Conservation (phyloP, 2,797 vertebrate species). For the Chelon labrosus region DNA sequence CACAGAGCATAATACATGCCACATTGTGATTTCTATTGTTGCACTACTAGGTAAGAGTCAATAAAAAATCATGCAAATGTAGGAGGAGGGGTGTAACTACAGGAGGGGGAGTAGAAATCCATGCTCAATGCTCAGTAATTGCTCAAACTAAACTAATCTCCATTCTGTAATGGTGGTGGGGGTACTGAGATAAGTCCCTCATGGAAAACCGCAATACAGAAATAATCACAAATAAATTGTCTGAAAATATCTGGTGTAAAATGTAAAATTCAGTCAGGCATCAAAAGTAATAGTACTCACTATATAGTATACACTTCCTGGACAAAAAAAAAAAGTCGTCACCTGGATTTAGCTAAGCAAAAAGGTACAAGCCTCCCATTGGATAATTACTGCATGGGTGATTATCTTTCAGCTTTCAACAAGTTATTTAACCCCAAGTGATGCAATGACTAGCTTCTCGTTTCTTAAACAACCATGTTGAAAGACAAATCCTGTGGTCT, state of each 20-base stretch:
- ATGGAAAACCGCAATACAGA: not conserved
- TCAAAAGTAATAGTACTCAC: not conserved
- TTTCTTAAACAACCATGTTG: too few relatives aligned
- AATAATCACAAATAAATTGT: not conserved
- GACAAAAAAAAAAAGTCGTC: too few relatives aligned
- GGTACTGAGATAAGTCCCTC: not conserved
- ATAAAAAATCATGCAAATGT: constrained; percentile 9
- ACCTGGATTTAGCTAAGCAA: too few relatives aligned
- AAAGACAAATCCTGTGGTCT: too few relatives aligned
- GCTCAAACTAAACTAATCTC: constrained; percentile 2
- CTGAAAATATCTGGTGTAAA: not conserved
- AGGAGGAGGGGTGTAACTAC: constrained; percentile 12
- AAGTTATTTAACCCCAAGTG: too few relatives aligned
- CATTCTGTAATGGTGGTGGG: not conserved
- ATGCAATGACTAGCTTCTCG: too few relatives aligned
- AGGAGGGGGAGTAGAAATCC: constrained; percentile 4
- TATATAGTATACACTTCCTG: too few relatives aligned
- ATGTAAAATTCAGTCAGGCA: not conserved
- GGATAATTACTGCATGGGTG: too few relatives aligned
- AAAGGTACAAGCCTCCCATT: too few relatives aligned
- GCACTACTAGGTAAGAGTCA: not conserved
- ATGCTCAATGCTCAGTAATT: not conserved
- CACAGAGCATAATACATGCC: constrained; percentile 1
- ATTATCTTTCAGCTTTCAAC: too few relatives aligned
- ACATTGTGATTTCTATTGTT: constrained; percentile 3